These are phyloP conservation scores for Heliconius eleuchia DNA, from an alignment of 1,140 invertebrate species.

Conservation along the genomic window DNA sequence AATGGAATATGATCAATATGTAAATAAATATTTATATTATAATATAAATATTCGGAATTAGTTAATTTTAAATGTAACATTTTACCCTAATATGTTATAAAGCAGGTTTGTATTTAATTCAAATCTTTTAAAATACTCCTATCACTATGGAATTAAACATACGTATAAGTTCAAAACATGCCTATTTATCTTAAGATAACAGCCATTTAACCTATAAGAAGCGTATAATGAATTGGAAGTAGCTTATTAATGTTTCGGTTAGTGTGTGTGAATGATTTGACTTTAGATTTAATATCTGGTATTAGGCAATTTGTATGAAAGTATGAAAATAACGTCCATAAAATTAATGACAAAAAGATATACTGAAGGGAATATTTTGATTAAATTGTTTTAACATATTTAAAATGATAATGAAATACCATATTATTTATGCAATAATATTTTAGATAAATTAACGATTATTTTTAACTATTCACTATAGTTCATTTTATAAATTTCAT, in stretches of 20 bases:
- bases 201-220: slow-evolving; percentile 3
- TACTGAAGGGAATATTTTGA: not conserved
- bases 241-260: slow-evolving; percentile 3
- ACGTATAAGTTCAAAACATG: not conserved
- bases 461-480: not conserved
- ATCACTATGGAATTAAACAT: not conserved
- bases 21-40: not conserved
- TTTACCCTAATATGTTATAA: not conserved
- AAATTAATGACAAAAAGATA: not conserved
- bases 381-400: not conserved
- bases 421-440: not conserved
- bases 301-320: slow-evolving; percentile 3
- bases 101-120: not conserved
- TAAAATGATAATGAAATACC: not conserved
- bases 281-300: not conserved
- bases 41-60: not conserved
- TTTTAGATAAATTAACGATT: not conserved
- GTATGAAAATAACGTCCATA: not conserved
- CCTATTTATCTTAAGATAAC: not conserved
- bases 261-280: slow-evolving; percentile 4
- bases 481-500: not conserved
- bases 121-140: not conserved
- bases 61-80: not conserved
- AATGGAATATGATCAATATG: not conserved
- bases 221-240: slow-evolving; percentile 4